Evolutionary conservation across 2,113 vertebrate species (phyloP), one percentile per base, ranked within the genome.

Genomic region (Hyla sarda): DNA sequence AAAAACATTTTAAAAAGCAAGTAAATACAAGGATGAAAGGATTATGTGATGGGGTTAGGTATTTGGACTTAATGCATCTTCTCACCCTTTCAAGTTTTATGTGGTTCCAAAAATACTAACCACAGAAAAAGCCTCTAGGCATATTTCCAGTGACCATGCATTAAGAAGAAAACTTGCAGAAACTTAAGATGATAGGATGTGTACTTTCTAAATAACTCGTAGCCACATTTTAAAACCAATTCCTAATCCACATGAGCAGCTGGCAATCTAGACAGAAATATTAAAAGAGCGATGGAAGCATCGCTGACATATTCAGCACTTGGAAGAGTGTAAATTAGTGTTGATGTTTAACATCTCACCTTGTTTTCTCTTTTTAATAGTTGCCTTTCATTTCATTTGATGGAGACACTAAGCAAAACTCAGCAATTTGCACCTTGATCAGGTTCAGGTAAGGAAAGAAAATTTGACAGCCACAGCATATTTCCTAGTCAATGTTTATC

Each of bases 401-500:
- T 25, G 21, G 62, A 41, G 54, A 30, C 17, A 21, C 19, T 28
- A 74, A 47, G 30, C 52, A 34, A 56, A 41, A 60, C 14, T 67
- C 37, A 16, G 14, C 56, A 48, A 23, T 25, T 81, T 1, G 34
- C 78, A 62, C 37, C 41, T 82, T 21, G 17, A 67, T n/a, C 14
- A 47, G 3, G 47, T 52, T 48, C 67, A 56, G 67, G 67, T 72
- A 34, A 73, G 34, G 25, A 41, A 72, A 54, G 30, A n/a, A 62
- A 65, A 25, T 19, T 34, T 81, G 58, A 58, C 58, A 47, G 19
- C 21, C 50, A n/a, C 19, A n/a, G n/a, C 2, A 19, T 56, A 45
- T 41, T 28, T 65, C 79, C n/a, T 62, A 56, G 82, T n/a, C 19
- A 83, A 56, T 54, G 28, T 72, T 50, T 54, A 32, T 54, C 47